Conservation (phyloP, 2,113 vertebrate species). For the Athene noctua region DNA sequence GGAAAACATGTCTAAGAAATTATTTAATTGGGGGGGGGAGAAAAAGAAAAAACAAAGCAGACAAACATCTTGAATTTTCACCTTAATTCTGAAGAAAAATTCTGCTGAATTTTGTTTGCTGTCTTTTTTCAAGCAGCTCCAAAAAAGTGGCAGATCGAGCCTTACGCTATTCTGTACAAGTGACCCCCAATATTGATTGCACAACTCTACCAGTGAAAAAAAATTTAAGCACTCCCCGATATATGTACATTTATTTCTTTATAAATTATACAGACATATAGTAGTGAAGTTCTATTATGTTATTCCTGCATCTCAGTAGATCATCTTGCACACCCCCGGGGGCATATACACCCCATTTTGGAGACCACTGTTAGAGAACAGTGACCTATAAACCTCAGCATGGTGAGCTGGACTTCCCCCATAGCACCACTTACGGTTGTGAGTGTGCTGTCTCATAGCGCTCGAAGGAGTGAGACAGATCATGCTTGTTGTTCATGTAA, state of each 20-base stretch:
- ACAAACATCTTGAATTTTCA: background rate
- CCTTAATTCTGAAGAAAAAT: background rate
- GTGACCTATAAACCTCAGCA: accelerated
- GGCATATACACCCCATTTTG: background rate
- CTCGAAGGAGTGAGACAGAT: slow-evolving; percentile 90
- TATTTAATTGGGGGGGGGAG: background rate
- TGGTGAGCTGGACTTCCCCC: background rate
- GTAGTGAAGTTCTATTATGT: background rate
- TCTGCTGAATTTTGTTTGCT: background rate
- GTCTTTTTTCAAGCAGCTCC: background rate
- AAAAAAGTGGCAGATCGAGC: background rate
- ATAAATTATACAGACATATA: accelerated
- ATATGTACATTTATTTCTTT: background rate
- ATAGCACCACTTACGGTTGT: slow-evolving; percentile 85
- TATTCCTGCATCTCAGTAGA: background rate
- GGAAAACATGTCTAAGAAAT: background rate
- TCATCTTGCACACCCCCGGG: background rate
- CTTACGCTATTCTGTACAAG: background rate
- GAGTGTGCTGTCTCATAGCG: slow-evolving; percentile 95
- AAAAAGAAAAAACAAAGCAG: background rate
- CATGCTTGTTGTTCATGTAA: slow-evolving; percentile 97
- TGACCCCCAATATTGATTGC: background rate
- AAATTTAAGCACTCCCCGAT: background rate
- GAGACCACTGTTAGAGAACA: accelerated
- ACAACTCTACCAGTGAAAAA: background rate